Conservation (phyloP, 2,888 invertebrate genomes). For the Aphidoletes aphidimyza region DNA sequence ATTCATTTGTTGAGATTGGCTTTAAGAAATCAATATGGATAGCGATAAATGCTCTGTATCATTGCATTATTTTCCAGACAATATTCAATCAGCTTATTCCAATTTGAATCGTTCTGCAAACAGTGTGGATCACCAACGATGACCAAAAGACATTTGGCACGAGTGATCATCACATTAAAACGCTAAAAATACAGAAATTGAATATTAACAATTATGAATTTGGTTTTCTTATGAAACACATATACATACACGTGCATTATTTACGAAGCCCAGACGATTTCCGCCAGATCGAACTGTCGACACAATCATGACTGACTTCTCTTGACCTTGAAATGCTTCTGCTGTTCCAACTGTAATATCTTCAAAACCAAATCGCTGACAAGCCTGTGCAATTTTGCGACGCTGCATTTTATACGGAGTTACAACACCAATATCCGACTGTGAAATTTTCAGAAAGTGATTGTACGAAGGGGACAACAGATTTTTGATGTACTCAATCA, state of each 20-base stretch:
- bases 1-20: no score
- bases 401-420: conserved; percentile 70
- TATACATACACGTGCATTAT: conserved; percentile 61
- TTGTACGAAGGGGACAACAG: background rate
- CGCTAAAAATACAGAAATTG: conserved; percentile 57
- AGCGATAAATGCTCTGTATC: conserved; percentile 1
- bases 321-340: conserved; percentile 89
- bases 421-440: conserved; percentile 71
- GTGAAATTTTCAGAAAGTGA: conserved; percentile 62
- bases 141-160: conserved; percentile 28
- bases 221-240: background rate
- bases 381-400: conserved; percentile 61
- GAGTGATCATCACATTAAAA: conserved; percentile 32
- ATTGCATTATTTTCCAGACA: conserved; percentile 1
- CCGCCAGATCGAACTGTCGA: conserved; percentile 77
- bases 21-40: background rate
- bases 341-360: conserved; percentile 81
- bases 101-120: background rate
- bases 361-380: conserved; percentile 61
- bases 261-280: conserved; percentile 62
- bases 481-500: conserved; percentile 69
- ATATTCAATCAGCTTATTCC: conserved; percentile 2
- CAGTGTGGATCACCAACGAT: conserved; percentile 31
- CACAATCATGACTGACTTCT: conserved; percentile 82
- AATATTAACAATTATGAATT: background rate